These are phyloP conservation scores for Stramonita haemastoma DNA, from an alignment of 2,888 invertebrate genomes.

Conservation along the genomic window DNA sequence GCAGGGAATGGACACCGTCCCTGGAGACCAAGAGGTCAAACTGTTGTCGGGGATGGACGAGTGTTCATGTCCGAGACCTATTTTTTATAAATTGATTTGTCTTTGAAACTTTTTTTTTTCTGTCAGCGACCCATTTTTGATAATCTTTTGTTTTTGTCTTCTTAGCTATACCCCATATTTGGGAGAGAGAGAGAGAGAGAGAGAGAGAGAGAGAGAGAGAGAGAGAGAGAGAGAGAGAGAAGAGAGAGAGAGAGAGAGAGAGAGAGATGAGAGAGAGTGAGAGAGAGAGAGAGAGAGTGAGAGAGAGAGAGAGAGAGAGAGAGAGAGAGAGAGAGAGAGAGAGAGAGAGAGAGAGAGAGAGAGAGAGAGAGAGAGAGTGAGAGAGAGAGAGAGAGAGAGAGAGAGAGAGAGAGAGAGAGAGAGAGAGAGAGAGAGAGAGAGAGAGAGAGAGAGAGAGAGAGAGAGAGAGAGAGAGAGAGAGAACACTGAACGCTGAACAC, in stretches of 20 bases:
- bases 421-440: not conserved
- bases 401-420: not conserved
- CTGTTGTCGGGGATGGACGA: no score
- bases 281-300: not conserved
- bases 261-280: not conserved
- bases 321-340: no score
- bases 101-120: no score
- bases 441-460: not conserved
- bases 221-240: not conserved
- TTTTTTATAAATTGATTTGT: no score
- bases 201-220: not conserved
- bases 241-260: not conserved
- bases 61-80: no score
- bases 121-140: no score
- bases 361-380: conserved; percentile 9
- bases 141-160: no score
- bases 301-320: conserved; percentile 10
- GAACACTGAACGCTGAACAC: no score
- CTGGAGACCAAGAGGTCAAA: no score
- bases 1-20: no score
- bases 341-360: conserved; percentile 1
- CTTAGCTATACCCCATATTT: no score
- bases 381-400: not conserved
- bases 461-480: not conserved
- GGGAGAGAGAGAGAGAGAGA: not conserved